Evolutionary conservation across 2,888 invertebrate genomes (phyloP), one percentile per base, ranked within the genome.

Genomic region (Orthonevra nobilis): DNA sequence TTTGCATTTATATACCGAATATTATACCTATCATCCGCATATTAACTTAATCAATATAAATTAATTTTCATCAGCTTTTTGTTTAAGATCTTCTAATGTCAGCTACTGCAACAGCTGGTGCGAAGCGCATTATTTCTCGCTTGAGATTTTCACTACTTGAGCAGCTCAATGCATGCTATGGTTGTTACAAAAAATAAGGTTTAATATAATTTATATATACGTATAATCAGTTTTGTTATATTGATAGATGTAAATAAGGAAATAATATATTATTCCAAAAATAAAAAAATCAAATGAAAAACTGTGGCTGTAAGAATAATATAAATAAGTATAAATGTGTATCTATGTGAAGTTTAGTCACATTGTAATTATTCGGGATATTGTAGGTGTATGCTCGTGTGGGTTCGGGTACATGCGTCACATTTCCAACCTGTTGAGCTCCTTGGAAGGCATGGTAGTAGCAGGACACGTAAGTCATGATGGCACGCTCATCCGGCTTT

Each of bases 361-460:
- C 89, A 89, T 88, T 87, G 87, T 88, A 86, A 86, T 87, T 86
- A 87, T 88, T 87, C 87, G 87, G 87, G 87, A 87, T 86, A 83
- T 83, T 82, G 88, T 88, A 89, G 87, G 86, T 87, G 87, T 88
- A 89, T 87, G 86, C 85, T 88, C 88, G 86, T 88, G 88, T 88
- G 86, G 89, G 87, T 88, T 88, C 86, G 87, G 88, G 89, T 86
- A 87, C 88, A 87, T 88, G 87, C 87, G 87, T 87, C 87, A 86
- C 85, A 87, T 87, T 87, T 88, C 88, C 89, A 89, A 97, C 97
- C 97, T 97, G 97, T 92, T 97, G 97, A 90, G 97, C 97, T 92
- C 99, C 98, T 92, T 98, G 97, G 95, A 99, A 99, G 91, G 99
- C 99, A 92, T 99, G 99, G 92, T 99, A 99, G 93, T 98, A 99